Evolutionary conservation across 2,888 invertebrate genomes (phyloP).

Genomic region (Antheraea assamensis): DNA sequence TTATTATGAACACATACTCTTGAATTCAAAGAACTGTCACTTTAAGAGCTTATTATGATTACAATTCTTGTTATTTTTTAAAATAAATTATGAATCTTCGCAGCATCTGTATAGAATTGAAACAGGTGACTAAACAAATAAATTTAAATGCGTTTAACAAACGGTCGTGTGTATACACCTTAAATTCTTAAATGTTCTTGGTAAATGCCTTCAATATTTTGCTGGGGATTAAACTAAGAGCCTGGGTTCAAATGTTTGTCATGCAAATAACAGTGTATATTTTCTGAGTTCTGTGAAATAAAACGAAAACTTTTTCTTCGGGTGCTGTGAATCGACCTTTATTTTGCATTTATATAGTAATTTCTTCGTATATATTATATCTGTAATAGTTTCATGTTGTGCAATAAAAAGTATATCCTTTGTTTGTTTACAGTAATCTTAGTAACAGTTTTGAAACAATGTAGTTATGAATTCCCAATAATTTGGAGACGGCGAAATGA

Average conservation of each 20-base stretch:
- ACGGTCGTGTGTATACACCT: neutral
- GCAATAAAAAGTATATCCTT: neutral
- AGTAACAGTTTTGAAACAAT: neutral
- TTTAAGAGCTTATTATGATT: neutral
- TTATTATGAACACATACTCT: neutral
- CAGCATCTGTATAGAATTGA: neutral
- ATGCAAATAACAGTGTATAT: conserved; percentile 47
- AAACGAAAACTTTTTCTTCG: conserved; percentile 35
- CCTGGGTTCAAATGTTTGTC: conserved; percentile 47
- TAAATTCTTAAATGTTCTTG: conserved; percentile 13
- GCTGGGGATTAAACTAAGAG: conserved; percentile 30
- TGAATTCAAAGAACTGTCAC: neutral
- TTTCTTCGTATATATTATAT: conserved; percentile 29
- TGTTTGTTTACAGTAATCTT: neutral
- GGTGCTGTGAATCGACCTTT: conserved; percentile 43
- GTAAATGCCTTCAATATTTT: conserved; percentile 21
- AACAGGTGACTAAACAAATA: neutral
- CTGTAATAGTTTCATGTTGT: neutral
- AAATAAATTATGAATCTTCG: neutral
- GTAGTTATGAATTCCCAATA: neutral
- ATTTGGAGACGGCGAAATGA: neutral
- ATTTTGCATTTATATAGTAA: conserved; percentile 39
- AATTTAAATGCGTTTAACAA: neutral
- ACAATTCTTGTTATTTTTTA: neutral
- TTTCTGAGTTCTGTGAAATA: conserved; percentile 43